Conservation (phyloP, 2,888 invertebrate genomes). For the Rhyacophila evoluta region DNA sequence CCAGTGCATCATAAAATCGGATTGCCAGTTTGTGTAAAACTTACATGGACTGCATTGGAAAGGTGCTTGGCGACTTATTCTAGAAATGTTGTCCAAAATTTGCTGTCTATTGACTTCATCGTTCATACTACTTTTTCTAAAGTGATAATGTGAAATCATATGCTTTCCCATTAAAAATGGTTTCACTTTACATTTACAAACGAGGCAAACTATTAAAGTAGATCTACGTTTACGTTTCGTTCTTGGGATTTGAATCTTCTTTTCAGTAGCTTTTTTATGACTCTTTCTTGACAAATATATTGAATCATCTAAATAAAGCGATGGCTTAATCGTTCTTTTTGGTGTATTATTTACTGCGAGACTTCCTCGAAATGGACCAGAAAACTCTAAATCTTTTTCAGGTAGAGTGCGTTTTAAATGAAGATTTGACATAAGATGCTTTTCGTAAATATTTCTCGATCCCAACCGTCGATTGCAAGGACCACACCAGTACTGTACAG, state of each 20-base stretch:
- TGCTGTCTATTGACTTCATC: constrained; percentile 72
- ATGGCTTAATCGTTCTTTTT: constrained; percentile 63
- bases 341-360: constrained; percentile 56
- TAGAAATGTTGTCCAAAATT: constrained; percentile 81
- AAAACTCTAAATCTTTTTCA: constrained; percentile 77
- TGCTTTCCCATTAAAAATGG: constrained; percentile 83
- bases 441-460: constrained; percentile 79
- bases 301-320: constrained; percentile 61
- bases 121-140: constrained; percentile 75
- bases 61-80: constrained; percentile 83
- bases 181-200: constrained; percentile 78
- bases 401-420: constrained; percentile 77
- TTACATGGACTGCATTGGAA: constrained; percentile 88
- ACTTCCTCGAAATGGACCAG: constrained; percentile 64
- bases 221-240: constrained; percentile 71
- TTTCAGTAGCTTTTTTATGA: constrained; percentile 58
- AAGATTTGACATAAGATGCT: constrained; percentile 80
- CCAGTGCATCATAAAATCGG: constrained; percentile 81
- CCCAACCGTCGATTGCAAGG: constrained; percentile 83
- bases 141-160: constrained; percentile 88
- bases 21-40: constrained; percentile 85
- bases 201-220: constrained; percentile 75
- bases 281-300: constrained; percentile 59
- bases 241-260: constrained; percentile 58
- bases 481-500: constrained; percentile 82